A percentile compares a stretch with the other conserved stretches of the same genome.
These are phyloP conservation scores for Celastrina argiolus DNA, from an alignment of 2,888 invertebrate genomes.

Conservation along the genomic window DNA sequence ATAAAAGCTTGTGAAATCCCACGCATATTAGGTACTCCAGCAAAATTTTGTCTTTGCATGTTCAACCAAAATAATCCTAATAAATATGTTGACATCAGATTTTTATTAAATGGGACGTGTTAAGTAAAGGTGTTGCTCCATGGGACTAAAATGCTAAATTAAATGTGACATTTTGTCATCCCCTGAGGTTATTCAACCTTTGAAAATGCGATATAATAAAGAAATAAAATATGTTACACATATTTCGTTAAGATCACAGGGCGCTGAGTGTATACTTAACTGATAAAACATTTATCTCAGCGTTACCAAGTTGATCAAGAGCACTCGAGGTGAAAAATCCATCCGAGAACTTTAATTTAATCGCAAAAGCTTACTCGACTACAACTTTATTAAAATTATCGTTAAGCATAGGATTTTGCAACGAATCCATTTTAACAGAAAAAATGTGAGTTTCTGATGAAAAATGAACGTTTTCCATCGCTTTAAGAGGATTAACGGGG, in stretches of 20 bases:
- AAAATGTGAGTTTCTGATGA: conserved; percentile 29
- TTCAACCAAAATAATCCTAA: not conserved
- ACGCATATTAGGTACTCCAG: no score
- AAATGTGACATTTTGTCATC: conserved; percentile 9
- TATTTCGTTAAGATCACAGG: not conserved
- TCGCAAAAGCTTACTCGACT: conserved; percentile 35
- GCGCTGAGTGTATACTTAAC: not conserved
- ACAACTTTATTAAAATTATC: conserved; percentile 38
- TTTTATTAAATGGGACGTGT: not conserved
- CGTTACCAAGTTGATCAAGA: conserved; percentile 45
- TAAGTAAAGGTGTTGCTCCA: conserved; percentile 8
- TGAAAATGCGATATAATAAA: not conserved
- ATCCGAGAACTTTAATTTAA: conserved; percentile 37
- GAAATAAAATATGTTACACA: not conserved
- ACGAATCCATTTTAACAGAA: conserved; percentile 23
- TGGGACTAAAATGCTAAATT: not conserved
- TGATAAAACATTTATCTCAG: not conserved
- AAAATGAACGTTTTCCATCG: conserved; percentile 35
- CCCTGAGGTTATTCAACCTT: conserved; percentile 8
- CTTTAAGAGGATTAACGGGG: conserved; percentile 33
- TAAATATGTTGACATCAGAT: not conserved
- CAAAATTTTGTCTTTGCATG: no score
- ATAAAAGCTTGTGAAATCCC: no score
- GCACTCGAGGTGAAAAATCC: conserved; percentile 34
- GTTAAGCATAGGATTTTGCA: conserved; percentile 30